Evolutionary conservation across 2,888 invertebrate species (phyloP), one percentile per base, ranked within the genome.

Genomic region (Harmothoe impar): DNA sequence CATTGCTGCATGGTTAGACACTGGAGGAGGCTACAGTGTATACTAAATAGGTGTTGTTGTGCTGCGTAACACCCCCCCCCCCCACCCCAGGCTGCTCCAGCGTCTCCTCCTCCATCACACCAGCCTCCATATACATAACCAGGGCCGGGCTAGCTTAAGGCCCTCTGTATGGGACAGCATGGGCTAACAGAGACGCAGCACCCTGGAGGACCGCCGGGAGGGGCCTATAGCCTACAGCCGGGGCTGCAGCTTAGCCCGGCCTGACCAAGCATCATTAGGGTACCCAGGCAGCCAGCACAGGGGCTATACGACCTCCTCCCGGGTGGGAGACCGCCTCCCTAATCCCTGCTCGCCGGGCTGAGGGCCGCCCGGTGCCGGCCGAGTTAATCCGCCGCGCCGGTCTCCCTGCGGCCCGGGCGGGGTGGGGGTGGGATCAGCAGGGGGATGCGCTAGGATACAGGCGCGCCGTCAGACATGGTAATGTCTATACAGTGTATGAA

Each of bases 261-360:
- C 31, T 29, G 25, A 29, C 72, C 72, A 23, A n/a, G 62, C 72
- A 25, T 25, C 72, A 72, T 72, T 72, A 72, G 72, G 29, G 31
- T 72, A 72, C 72, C n/a, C 29, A 23, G 15, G n/a, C 0, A 15
- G 15, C 72, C 5, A 25, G 5, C 23, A 62, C 62, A n/a, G n/a
- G 23, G 62, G 29, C 29, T 29, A 15, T 29, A 29, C 15, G 3
- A 25, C 72, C 15, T 0, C 72, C 3, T 5, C 5, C 29, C 29
- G 72, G 29, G 51, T 35, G 78, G 78, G 78, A 78, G 78, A 78
- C 78, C 78, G 78, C 33, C 31, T 29, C 78, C 25, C 5, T 84
- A 84, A 84, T 84, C 84, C 43, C 84, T 35, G 51, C 17, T 43
- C 51, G 7, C 84, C 84, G 84, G 84, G 43, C 43, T n/a, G 43